Conservation (phyloP, 1,140 invertebrate genomes). For the Drosophila sp. region DNA sequence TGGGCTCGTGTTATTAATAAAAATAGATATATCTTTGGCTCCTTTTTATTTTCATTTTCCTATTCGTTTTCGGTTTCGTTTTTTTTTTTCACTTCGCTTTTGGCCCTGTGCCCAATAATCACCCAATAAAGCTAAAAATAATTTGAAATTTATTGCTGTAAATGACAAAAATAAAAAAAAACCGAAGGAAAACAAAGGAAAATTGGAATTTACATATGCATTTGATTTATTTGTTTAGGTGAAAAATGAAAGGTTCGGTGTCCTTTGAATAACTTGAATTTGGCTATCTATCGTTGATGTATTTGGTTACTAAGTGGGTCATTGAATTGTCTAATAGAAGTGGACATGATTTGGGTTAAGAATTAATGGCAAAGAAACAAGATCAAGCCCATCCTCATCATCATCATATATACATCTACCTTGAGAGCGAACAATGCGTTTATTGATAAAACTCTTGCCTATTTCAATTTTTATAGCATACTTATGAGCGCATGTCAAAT, state of each 20-base stretch:
- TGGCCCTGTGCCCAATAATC: conserved; percentile 48
- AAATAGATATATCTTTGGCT: conserved; percentile 36
- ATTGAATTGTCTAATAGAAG: background rate
- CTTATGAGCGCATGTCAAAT: conserved; percentile 14
- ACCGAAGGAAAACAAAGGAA: conserved; percentile 4
- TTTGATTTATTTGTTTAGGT: conserved; percentile 56
- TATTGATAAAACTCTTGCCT: conserved; percentile 19
- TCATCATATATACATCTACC: background rate
- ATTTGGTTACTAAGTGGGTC: background rate
- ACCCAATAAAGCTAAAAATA: conserved; percentile 76
- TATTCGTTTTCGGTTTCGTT: conserved; percentile 5
- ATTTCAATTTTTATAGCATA: conserved; percentile 22
- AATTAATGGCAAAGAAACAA: background rate
- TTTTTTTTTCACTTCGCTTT: background rate
- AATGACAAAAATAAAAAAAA: conserved; percentile 53
- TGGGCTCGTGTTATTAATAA: conserved; percentile 67
- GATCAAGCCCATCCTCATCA: background rate
- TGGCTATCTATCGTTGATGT: background rate
- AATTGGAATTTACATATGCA: conserved; percentile 53
- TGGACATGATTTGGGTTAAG: conserved; percentile 9
- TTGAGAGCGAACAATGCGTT: conserved; percentile 4
- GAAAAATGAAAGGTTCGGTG: conserved; percentile 12
- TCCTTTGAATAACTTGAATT: background rate
- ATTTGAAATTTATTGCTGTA: conserved; percentile 76
- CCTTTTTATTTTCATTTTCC: conserved; percentile 7